Base-by-base conservation (phyloP, 2,113 vertebrate genomes). In the Oreocharis arfaki region DNA sequence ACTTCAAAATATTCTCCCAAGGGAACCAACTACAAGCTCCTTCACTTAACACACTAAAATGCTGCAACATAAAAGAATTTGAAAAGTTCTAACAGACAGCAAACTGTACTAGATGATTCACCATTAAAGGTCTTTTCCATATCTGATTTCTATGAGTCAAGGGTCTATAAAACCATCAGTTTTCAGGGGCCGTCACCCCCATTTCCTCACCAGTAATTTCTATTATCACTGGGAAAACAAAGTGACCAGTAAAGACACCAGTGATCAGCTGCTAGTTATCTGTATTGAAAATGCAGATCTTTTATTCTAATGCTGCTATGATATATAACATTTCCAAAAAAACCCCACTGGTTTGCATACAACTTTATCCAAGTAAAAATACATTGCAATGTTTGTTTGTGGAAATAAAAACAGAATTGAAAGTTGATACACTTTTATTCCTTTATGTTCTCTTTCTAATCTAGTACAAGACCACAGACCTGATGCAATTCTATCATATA, bases 371-470 rank as follows among this genome's bases (percentile, higher is more conserved):
- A 59, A 79, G 33, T 32, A 81, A 74, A 78, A 68, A n/a, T 55
- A 53, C 26, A 9, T 67, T 59, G 13, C 33, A 85, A 71, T 30
- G 5, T 49, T 89, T 84, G 24, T n/a, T 35, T 7, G 3, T 33
- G 55, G 73, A 82, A 93, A 87, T 80, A 70, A 78, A 94, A 88
- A 74, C 11, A 84, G 18, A 74, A 85, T 61, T 60, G 30, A 27
- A 93, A 79, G 47, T 70, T 93, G 82, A 94, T 87, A 85, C 78
- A 44, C 56, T 73, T 95, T 91, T 91, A 94, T 93, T 78, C 78
- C 33, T 91, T 93, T 71, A 61, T 80, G 53, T 63, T 71, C 79
- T 96, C 26, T 89, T 67, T 74, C 50, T 95, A 73, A 94, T 65
- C 85, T 63, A 95, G 86, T 95, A 93, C 80, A 76, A 94, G 74